Percentiles rank a stretch among this genome's conserved stretches.
These are phyloP conservation scores for Cyprinodon diabolis DNA, from an alignment of 2,797 vertebrate species.

Conservation along the genomic window DNA sequence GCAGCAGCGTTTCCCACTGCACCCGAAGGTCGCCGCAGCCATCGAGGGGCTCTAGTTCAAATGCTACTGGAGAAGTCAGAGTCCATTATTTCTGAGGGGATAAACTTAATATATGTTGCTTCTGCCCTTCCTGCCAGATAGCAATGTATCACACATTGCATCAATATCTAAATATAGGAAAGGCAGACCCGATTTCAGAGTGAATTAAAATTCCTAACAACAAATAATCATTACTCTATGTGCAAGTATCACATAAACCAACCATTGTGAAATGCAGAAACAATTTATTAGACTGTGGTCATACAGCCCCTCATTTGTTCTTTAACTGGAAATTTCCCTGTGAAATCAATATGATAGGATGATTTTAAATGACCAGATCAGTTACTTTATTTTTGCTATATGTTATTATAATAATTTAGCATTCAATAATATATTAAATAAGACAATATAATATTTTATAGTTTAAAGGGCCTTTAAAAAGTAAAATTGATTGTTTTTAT, in stretches of 20 bases:
- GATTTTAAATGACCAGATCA: not conserved
- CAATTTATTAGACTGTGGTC: not conserved
- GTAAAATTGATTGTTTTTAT: too few species aligned
- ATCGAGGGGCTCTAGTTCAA: constrained; percentile 12
- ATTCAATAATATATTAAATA: too few species aligned
- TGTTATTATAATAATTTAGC: too few species aligned
- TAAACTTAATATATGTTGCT: not conserved
- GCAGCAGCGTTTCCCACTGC: constrained; percentile 10
- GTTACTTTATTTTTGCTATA: not conserved
- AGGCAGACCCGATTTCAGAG: not conserved
- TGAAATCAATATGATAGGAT: not conserved
- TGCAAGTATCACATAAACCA: not conserved
- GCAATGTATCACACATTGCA: not conserved
- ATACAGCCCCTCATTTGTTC: not conserved
- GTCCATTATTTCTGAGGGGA: constrained; percentile 6
- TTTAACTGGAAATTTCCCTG: not conserved
- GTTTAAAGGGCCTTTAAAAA: too few species aligned
- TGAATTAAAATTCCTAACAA: not conserved
- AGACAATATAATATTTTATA: too few species aligned
- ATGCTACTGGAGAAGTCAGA: constrained; percentile 2
- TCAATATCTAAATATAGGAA: not conserved
- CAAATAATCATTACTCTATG: not conserved
- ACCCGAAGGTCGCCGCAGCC: constrained; percentile 7
- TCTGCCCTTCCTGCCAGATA: not conserved
- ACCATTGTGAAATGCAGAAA: not conserved